Evolutionary conservation across 2,797 vertebrate species (phyloP).

Genomic region (Cephalopachus bancanus): DNA sequence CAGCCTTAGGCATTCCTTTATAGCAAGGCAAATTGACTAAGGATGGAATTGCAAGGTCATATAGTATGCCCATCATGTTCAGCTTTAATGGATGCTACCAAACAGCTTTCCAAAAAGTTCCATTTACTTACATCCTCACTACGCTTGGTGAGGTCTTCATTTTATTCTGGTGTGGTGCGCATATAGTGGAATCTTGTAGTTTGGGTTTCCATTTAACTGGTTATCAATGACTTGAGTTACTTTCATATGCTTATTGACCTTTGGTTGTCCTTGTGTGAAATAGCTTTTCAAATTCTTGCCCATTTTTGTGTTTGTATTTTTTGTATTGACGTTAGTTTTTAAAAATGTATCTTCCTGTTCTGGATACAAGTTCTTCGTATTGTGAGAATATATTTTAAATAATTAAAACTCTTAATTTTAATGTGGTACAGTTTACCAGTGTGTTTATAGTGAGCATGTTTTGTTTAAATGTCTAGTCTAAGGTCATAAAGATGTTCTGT

Average conservation of each 20-base stretch:
- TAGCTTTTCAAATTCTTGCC: neutral
- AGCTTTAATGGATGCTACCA: neutral
- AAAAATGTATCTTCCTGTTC: neutral
- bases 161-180: neutral
- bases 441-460: neutral
- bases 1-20: neutral
- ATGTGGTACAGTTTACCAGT: neutral
- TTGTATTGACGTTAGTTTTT: neutral
- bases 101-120: neutral
- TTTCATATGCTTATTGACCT: neutral
- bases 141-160: neutral
- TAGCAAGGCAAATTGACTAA: neutral
- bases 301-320: neutral
- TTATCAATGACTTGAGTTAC: neutral
- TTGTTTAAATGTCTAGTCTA: neutral
- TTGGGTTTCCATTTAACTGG: conserved; percentile 6
- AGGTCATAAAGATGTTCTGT: neutral
- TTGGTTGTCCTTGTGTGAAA: conserved; percentile 9
- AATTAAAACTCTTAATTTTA: neutral
- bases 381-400: neutral
- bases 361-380: conserved; percentile 9
- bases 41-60: neutral
- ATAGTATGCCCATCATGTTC: neutral
- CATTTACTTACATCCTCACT: neutral
- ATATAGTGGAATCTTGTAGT: neutral